Evolutionary conservation across 2,113 vertebrate genomes (phyloP).

Genomic region (Gymnorhina tibicen): DNA sequence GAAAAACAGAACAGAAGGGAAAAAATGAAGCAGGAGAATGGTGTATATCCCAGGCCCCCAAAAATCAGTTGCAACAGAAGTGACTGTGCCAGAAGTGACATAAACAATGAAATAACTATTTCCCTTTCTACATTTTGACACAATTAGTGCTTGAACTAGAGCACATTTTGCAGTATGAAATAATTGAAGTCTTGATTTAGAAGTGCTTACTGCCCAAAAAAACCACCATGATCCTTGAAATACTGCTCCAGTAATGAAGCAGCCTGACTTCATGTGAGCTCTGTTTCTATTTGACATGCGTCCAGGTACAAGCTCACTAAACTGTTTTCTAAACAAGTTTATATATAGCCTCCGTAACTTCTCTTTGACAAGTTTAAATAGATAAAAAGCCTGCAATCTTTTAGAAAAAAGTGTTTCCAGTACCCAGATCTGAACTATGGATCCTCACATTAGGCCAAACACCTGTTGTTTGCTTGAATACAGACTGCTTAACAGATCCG

Average conservation of each 20-base stretch:
- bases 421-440: neutral
- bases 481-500: neutral
- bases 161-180: neutral
- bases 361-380: neutral
- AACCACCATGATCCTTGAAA: neutral
- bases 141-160: neutral
- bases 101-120: neutral
- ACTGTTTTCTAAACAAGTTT: neutral
- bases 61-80: neutral
- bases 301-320: neutral
- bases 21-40: neutral
- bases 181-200: neutral
- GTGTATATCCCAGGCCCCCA: neutral
- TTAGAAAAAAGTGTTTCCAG: neutral
- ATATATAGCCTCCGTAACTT: neutral
- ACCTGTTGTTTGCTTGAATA: neutral
- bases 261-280: neutral
- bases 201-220: neutral
- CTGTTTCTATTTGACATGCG: neutral
- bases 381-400: neutral
- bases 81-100: neutral
- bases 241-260: neutral
- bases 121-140: neutral
- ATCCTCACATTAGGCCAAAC: neutral
- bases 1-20: conserved; percentile 38